Evolutionary conservation across 2,113 vertebrate genomes (phyloP).

Genomic region (Oreotrochilus melanogaster): DNA sequence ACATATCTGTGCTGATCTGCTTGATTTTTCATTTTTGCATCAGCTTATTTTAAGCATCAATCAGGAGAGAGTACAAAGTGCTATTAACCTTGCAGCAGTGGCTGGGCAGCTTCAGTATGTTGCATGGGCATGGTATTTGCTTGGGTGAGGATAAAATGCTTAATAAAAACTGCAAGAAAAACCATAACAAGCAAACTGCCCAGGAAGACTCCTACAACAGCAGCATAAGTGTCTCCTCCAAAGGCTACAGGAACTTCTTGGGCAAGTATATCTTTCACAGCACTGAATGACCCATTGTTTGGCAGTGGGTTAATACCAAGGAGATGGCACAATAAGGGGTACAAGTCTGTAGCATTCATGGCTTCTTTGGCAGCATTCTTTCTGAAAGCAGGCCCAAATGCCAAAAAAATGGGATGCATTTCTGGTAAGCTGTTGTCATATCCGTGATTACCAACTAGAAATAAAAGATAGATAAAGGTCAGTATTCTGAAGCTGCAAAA

Average conservation of each 20-base stretch:
- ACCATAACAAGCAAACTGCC: constrained; percentile 83
- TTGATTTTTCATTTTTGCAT: background rate
- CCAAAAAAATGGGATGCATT: constrained; percentile 92
- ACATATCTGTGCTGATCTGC: background rate
- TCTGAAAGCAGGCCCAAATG: constrained; percentile 89
- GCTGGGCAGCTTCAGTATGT: constrained; percentile 86
- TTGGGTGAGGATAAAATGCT: constrained; percentile 83
- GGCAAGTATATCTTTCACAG: constrained; percentile 83
- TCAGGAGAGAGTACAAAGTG: background rate
- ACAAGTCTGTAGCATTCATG: constrained; percentile 89
- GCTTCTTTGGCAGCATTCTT: constrained; percentile 80
- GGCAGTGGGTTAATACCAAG: constrained; percentile 81
- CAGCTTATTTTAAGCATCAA: background rate
- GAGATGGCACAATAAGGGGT: constrained; percentile 90
- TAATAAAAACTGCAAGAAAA: constrained; percentile 84
- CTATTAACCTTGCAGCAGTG: constrained; percentile 81
- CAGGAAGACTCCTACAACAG: constrained; percentile 80
- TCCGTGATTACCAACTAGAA: constrained; percentile 91
- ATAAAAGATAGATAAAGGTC: constrained; percentile 45
- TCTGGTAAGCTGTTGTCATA: constrained; percentile 87
- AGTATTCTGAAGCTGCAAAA: background rate
- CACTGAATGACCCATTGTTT: constrained; percentile 87
- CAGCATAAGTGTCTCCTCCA: constrained; percentile 74
- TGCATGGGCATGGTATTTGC: constrained; percentile 75
- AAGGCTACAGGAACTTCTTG: constrained; percentile 29